Evolutionary conservation across 2,888 invertebrate species (phyloP), one percentile per base, ranked within the genome.

Genomic region (Cephus spinipes): DNA sequence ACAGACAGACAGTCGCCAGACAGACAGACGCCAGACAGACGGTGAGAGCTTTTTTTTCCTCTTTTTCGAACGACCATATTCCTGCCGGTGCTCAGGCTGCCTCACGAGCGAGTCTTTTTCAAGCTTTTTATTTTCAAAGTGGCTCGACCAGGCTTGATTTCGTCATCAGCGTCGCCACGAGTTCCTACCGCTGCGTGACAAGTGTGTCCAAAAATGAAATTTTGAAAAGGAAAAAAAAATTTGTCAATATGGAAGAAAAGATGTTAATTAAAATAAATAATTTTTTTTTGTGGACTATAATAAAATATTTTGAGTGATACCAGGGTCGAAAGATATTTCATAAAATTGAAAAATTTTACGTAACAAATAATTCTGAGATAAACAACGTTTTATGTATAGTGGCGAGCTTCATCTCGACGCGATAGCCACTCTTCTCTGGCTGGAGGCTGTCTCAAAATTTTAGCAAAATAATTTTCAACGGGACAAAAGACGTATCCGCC

Each of bases 21-120:
- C 87, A 83, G 82, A 81, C 85, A 81, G 87, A 83, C 85, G 85
- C 83, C 86, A 83, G 84, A 82, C 82, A 79, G 81, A 83, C 83
- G 82, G 79, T 82, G 78, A 74, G 80, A 73, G 73, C 31, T 73
- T 55, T 79, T 80, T 79, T 83, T 79, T 85, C 80, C 35, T 23
- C 73, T 79, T 81, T 82, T 74, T 35, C 23, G 35, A 33, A 31
- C 73, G 36, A 74, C 74, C 74, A 36, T 74, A 74, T 74, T 74
- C 74, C 3, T 74, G 74, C 36, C 36, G 74, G 71, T 33, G 71
- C 71, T 71, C 34, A 31, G 12, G 71, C 71, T 2, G 71, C 32
- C 71, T 30, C 30, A 12, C 12, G 71, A 31, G 30, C 34, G 12
- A 32, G 32, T 33, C 71, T 33, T 33, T 74, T 74, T 74, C 35